Evolutionary conservation across 2,113 vertebrate genomes (phyloP).

Genomic region (Oceanites oceanicus): DNA sequence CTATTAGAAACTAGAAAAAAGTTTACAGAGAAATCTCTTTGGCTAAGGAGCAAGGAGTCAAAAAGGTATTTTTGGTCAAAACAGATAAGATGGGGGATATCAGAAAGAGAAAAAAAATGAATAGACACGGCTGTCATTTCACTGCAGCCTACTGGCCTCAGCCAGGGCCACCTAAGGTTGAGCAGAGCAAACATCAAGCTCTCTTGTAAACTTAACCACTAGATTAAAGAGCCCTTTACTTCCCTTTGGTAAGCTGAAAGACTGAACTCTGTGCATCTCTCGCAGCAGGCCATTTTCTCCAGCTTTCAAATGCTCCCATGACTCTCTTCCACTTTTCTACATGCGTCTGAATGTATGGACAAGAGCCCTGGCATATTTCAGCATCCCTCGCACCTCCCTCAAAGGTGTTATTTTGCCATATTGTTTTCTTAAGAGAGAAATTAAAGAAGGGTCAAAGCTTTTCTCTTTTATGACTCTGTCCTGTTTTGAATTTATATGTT

Average conservation of each 20-base stretch:
- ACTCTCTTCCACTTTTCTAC: background rate
- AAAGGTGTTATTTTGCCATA: background rate
- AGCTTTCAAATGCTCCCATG: background rate
- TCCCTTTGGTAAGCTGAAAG: background rate
- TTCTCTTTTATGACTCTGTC: background rate
- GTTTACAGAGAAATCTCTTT: background rate
- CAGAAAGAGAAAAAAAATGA: background rate
- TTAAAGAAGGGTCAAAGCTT: background rate
- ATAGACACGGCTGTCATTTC: rapidly evolving
- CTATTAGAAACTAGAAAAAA: background rate
- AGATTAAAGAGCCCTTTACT: background rate
- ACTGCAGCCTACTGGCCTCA: background rate
- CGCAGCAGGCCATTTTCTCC: background rate
- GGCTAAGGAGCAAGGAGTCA: background rate
- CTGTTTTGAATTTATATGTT: background rate
- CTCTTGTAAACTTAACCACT: background rate
- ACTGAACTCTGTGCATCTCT: background rate
- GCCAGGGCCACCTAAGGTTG: background rate
- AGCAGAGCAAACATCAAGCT: background rate
- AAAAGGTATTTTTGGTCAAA: background rate
- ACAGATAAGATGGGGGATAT: background rate
- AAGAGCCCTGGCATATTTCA: background rate
- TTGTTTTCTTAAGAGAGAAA: background rate
- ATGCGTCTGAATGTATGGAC: background rate
- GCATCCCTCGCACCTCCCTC: background rate